Percentiles rank a stretch among this genome's conserved stretches.
Evolutionary conservation across 2,113 vertebrate species (phyloP).

Genomic region (Xyrauchen texanus): DNA sequence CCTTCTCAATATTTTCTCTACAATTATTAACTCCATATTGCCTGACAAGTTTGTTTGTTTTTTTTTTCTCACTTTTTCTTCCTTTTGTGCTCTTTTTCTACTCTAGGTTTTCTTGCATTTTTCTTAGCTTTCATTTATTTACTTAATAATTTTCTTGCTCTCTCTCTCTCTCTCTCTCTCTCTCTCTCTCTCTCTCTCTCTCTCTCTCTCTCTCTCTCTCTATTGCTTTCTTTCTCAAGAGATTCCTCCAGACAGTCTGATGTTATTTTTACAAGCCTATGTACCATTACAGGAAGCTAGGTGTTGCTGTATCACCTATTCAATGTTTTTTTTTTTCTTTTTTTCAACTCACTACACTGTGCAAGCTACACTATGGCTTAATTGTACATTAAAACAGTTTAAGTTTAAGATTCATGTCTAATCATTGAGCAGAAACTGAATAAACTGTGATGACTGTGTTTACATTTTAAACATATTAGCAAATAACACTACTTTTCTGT

Average conservation of each 20-base stretch:
- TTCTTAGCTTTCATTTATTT: not conserved
- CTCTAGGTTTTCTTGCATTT: not conserved
- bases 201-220: not conserved
- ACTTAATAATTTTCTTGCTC: not conserved
- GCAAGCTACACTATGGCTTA: not conserved
- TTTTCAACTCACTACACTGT: not conserved
- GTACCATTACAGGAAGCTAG: not conserved
- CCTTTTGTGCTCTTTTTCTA: no score
- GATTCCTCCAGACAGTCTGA: not conserved
- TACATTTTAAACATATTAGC: no score
- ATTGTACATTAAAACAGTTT: slow-evolving; percentile 25
- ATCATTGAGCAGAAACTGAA: not conserved
- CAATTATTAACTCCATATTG: no score
- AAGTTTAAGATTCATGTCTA: slow-evolving; percentile 6
- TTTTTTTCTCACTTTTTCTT: no score
- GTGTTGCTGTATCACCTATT: slow-evolving; percentile 26
- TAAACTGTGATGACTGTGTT: no score
- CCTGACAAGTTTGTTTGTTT: no score
- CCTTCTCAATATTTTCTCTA: no score
- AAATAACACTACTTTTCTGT: no score
- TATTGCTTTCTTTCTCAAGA: not conserved
- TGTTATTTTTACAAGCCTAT: not conserved
- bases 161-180: not conserved
- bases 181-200: not conserved
- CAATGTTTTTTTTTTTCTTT: not conserved